Percentiles rank a stretch among this genome's conserved stretches.
Conservation (phyloP, 2,113 vertebrate species). For the Cygnus buccinator region DNA sequence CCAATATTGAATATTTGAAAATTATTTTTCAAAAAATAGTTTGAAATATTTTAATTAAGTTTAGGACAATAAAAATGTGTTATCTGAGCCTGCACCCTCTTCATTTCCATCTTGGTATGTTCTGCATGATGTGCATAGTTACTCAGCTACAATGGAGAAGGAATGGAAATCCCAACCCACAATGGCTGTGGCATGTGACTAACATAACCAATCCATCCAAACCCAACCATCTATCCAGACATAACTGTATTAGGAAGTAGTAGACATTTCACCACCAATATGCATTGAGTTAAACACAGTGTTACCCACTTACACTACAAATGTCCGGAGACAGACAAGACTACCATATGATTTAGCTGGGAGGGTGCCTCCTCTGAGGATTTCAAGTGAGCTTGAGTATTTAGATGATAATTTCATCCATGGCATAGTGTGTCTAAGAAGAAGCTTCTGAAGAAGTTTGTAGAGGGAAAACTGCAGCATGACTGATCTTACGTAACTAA, state of each 20-base stretch:
- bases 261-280: neutral
- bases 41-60: fast-evolving
- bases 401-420: neutral
- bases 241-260: neutral
- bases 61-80: neutral
- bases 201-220: neutral
- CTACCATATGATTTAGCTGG: neutral
- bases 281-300: neutral
- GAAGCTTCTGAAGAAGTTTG: neutral
- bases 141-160: fast-evolving
- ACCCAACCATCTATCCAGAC: neutral
- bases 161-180: neutral
- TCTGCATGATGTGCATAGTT: neutral
- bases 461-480: neutral
- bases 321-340: fast-evolving
- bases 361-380: neutral
- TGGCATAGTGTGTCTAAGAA: neutral
- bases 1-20: too few relatives aligned
- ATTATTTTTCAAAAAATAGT: too few relatives aligned
- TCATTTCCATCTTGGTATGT: fast-evolving
- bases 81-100: neutral
- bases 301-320: too few relatives aligned
- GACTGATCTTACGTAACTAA: neutral
- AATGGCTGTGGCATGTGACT: neutral
- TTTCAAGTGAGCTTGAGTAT: neutral